phyloP scores from a whole-genome alignment of 2,797 vertebrate species.

The Rousettus madagascariensis region DNA sequence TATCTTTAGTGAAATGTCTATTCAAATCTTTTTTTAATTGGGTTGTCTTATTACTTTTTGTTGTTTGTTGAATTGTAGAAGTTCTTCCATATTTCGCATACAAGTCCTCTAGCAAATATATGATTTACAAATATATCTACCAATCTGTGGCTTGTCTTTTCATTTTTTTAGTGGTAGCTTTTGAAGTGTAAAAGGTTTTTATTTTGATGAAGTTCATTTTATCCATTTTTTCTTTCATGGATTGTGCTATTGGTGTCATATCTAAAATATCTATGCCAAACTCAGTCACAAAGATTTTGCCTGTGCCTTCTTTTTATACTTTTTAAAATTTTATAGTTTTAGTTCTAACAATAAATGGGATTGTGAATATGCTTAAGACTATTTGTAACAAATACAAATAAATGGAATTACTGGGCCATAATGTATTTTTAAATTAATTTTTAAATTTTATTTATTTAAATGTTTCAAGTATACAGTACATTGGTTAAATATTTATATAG shows the following conservation, averaged over 20 bases:
- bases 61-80: neutral
- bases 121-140: neutral
- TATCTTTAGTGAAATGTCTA: neutral
- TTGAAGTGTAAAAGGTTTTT: neutral
- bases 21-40: conserved; percentile 3
- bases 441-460: too few relatives aligned
- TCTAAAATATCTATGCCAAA: conserved; percentile 28
- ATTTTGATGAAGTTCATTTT: conserved; percentile 26
- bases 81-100: neutral
- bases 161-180: neutral
- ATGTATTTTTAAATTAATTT: neutral
- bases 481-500: too few relatives aligned
- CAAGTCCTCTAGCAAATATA: neutral
- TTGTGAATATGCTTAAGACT: conserved; percentile 26
- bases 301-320: neutral
- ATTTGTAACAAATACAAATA: conserved; percentile 49
- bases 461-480: too few relatives aligned
- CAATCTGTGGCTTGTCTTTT: neutral
- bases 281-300: neutral
- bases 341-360: neutral
- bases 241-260: neutral
- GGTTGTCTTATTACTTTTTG: neutral
- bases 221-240: neutral
- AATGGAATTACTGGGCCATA: neutral
- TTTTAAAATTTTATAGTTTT: neutral